A percentile compares a stretch with the other conserved stretches of the same genome.
phyloP scores from a whole-genome alignment of 2,797 vertebrate genomes.

The Ceyx erithaca region DNA sequence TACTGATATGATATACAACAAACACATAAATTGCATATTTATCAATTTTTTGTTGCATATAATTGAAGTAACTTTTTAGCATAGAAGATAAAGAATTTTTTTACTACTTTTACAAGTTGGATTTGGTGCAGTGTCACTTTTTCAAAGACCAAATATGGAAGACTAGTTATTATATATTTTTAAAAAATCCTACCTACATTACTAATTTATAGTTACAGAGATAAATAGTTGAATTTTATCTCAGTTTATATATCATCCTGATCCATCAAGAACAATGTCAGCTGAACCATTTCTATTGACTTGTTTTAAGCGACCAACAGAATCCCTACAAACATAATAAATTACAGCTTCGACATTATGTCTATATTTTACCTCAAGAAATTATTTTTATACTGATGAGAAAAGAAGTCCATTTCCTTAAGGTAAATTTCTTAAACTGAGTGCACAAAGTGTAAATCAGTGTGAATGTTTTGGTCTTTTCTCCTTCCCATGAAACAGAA shows the following conservation, averaged over 20 bases:
- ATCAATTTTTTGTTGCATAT: not conserved
- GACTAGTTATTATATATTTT: not conserved
- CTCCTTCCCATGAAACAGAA: constrained; percentile 27
- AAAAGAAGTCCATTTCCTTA: constrained; percentile 6
- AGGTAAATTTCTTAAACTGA: not conserved
- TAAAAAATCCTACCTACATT: not conserved
- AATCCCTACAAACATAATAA: not conserved
- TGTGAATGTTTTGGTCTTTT: constrained; percentile 47
- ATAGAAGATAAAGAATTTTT: not conserved
- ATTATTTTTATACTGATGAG: not conserved
- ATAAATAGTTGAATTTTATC: constrained; percentile 4
- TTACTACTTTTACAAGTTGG: not conserved
- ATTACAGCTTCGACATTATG: not conserved
- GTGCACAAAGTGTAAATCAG: constrained; percentile 18
- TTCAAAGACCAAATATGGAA: not conserved
- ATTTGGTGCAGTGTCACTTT: not conserved
- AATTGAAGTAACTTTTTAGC: not conserved
- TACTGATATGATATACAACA: not conserved
- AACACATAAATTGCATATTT: not conserved
- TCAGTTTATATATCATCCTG: not conserved
- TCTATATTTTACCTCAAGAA: not conserved
- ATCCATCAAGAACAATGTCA: not conserved
- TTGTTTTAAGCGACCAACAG: not conserved
- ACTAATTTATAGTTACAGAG: constrained; percentile 15
- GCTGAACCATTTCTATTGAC: not conserved